These are phyloP conservation scores for Fratercula arctica DNA, from an alignment of 2,797 vertebrate genomes.

Conservation along the genomic window DNA sequence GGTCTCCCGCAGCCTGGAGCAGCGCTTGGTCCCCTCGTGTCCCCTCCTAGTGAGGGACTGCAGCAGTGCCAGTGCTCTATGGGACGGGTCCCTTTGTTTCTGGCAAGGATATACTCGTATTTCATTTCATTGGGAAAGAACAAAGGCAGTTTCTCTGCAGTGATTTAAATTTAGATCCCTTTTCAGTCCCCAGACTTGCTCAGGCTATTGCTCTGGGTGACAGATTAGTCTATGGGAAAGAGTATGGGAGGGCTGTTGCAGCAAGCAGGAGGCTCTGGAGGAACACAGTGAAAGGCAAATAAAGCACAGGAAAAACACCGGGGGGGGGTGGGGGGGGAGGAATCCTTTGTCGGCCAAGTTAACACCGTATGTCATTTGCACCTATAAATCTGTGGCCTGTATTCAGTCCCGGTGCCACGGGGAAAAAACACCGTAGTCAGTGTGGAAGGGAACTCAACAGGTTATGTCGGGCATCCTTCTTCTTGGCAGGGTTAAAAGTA, in stretches of 20 bases:
- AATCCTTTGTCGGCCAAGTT: not conserved
- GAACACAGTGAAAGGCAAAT: not conserved
- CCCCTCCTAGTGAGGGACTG: not conserved
- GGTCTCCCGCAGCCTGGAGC: rapidly evolving
- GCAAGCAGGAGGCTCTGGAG: not conserved
- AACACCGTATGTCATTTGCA: not conserved
- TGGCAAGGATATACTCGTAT: not conserved
- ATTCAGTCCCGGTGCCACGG: not conserved
- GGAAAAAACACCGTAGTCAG: not conserved
- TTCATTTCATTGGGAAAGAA: not conserved
- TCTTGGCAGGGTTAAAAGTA: not conserved
- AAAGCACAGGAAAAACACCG: not conserved
- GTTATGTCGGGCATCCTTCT: not conserved
- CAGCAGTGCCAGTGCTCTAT: not conserved
- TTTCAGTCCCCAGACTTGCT: not conserved
- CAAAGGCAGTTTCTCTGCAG: not conserved
- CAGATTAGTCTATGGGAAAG: not conserved
- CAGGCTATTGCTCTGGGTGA: conserved; percentile 5
- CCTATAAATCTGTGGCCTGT: not conserved
- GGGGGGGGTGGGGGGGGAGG: not conserved
- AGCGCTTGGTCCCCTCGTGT: not conserved
- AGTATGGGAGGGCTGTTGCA: not conserved
- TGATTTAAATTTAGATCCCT: conserved; percentile 24
- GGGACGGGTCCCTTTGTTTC: not conserved
- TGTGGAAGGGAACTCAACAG: not conserved